Base-by-base conservation (phyloP, 2,888 invertebrate genomes). In the Tinea trinotella region DNA sequence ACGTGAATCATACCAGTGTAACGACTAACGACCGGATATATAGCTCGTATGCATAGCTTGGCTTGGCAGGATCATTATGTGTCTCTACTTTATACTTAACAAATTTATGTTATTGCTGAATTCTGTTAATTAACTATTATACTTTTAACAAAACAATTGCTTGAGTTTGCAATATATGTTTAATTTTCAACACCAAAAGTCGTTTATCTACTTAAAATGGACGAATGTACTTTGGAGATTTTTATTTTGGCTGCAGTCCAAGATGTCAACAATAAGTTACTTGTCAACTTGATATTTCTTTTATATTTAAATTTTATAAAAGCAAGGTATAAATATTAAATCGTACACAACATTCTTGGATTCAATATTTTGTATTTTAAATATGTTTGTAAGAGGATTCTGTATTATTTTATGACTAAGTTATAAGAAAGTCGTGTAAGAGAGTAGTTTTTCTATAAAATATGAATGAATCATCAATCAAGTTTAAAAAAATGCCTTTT, bases 1-100 rank as follows among this genome's bases (percentile, higher is more conserved):
- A 70, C 68, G 66, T 74, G 74, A 76, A 61, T 74, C 73, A 76
- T 19, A 24, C 36, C 55, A n/a, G n/a, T n/a, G n/a, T n/a, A n/a
- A n/a, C n/a, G n/a, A n/a, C n/a, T n/a, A 55, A 55, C 53, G 53
- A 40, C 53, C 36, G 53, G 53, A 53, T 50, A 24, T 15, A 9
- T n/a, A n/a, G n/a, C n/a, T n/a, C n/a, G n/a, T 20, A 24, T n/a
- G 2, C 30, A 30, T 4, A 30, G 30, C 30, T 30, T 30, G 30
- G 7, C 7, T 30, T 7, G n/a, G 18, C 15, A 15, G 22, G 24
- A 30, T 4, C 7, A 30, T 30, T 30, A 30, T 30, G 7, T 7
- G 30, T 30, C 30, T 30, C 7, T 2, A 48, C 19, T 18, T 20
- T 3, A 20, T 15, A 18, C 12, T 44, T 18, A 30, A 30, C 30